Conservation (phyloP, 2,797 vertebrate species). For the Aldrovandia affinis region DNA sequence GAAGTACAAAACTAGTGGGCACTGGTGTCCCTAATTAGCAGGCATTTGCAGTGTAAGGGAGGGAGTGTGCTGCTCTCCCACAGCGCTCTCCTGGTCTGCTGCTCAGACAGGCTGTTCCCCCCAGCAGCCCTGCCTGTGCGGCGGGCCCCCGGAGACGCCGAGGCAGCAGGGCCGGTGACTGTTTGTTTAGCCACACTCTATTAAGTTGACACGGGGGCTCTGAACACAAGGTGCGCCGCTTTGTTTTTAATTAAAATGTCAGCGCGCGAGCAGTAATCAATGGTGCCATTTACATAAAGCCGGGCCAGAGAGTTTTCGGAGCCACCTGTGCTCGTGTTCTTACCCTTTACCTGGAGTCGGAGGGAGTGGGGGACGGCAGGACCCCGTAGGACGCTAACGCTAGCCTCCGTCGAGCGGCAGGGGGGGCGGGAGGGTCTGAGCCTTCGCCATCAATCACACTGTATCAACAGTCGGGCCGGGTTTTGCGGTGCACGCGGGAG, state of each 20-base stretch:
- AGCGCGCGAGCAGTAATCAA: conserved; percentile 59
- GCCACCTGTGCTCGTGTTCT: conserved; percentile 47
- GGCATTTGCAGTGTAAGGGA: no score
- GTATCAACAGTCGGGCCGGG: not conserved
- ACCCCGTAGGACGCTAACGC: not conserved
- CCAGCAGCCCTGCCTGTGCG: not conserved
- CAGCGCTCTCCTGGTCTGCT: not conserved
- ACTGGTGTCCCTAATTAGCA: no score
- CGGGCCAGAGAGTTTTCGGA: conserved; percentile 36
- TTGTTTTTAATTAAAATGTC: conserved; percentile 63
- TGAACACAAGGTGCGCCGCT: conserved; percentile 53
- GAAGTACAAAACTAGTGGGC: not conserved
- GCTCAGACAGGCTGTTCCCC: not conserved
- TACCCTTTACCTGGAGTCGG: not conserved
- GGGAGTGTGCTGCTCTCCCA: not conserved
- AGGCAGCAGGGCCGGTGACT: conserved; percentile 49
- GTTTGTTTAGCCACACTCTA: conserved; percentile 63
- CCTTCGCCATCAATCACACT: not conserved
- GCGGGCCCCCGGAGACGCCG: conserved; percentile 24
- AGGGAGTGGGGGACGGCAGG: not conserved
- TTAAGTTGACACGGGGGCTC: conserved; percentile 56
- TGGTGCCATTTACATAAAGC: conserved; percentile 59
- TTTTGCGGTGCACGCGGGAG: no score
- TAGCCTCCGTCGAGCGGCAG: not conserved
- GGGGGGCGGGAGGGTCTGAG: no score